These are phyloP conservation scores for Ypsolopha sequella DNA, from an alignment of 2,888 invertebrate species.

Conservation along the genomic window DNA sequence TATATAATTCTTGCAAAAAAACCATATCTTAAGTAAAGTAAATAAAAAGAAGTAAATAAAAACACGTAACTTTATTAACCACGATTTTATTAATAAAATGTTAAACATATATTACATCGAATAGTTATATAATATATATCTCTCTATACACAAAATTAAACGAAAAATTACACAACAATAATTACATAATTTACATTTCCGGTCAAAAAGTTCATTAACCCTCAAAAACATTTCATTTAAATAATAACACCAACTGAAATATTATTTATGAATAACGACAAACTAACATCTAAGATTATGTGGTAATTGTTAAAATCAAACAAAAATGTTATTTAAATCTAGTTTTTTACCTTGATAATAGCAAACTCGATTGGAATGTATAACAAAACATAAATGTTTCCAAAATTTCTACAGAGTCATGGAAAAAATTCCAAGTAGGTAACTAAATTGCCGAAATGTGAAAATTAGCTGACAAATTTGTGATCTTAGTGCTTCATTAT, in stretches of 20 bases:
- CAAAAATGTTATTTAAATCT: too few relatives aligned
- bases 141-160: slow-evolving; percentile 52
- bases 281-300: neutral
- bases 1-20: too few relatives aligned
- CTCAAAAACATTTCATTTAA: slow-evolving; percentile 16
- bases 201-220: slow-evolving; percentile 19
- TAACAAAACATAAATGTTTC: too few relatives aligned
- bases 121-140: slow-evolving; percentile 33
- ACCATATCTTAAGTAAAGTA: too few relatives aligned
- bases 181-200: slow-evolving; percentile 42
- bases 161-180: slow-evolving; percentile 23
- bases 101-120: slow-evolving; percentile 51
- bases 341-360: too few relatives aligned
- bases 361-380: too few relatives aligned
- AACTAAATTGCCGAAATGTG: too few relatives aligned
- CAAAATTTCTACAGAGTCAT: too few relatives aligned
- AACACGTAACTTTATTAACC: slow-evolving; percentile 23
- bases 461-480: too few relatives aligned
- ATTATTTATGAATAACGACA: neutral
- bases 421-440: too few relatives aligned
- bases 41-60: neutral
- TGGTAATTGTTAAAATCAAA: neutral
- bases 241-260: slow-evolving; percentile 13
- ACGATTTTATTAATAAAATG: slow-evolving; percentile 49
- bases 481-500: too few relatives aligned